Percentiles rank a stretch among this genome's conserved stretches.
phyloP scores from a whole-genome alignment of 2,113 vertebrate genomes.

The Parus major region DNA sequence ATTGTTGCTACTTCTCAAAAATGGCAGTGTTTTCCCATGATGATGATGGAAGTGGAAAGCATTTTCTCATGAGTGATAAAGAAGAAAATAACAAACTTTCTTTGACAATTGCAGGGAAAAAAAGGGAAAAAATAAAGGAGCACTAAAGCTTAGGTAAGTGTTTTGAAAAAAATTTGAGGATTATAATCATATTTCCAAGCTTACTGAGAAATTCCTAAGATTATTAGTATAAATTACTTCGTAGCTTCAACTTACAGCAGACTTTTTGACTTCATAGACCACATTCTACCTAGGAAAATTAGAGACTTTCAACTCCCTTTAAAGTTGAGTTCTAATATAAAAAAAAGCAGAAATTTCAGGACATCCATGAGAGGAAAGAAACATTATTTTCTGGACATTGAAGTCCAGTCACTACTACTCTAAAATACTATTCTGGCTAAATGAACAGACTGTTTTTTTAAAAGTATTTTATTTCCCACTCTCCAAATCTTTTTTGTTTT shows the following conservation, averaged over 20 bases:
- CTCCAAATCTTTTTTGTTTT: neutral
- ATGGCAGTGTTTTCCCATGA: neutral
- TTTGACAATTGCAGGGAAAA: neutral
- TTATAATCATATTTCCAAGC: neutral
- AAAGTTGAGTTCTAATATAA: neutral
- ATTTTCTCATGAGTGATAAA: neutral
- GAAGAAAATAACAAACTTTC: neutral
- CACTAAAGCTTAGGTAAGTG: neutral
- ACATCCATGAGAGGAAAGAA: neutral
- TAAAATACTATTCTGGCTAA: neutral
- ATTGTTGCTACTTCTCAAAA: neutral
- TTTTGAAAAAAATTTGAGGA: neutral
- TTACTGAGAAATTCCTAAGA: neutral
- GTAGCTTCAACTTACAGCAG: neutral
- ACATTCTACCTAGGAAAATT: neutral
- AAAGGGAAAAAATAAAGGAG: neutral
- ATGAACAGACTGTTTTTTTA: fast-evolving
- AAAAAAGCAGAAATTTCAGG: neutral
- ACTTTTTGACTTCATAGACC: neutral
- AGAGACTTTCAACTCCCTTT: neutral
- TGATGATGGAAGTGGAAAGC: neutral
- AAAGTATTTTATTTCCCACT: neutral
- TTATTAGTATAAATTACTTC: neutral
- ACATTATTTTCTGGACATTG: neutral
- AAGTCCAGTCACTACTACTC: neutral